Evolutionary conservation across 2,888 invertebrate genomes (phyloP).

Genomic region (Meandrusa payeni): DNA sequence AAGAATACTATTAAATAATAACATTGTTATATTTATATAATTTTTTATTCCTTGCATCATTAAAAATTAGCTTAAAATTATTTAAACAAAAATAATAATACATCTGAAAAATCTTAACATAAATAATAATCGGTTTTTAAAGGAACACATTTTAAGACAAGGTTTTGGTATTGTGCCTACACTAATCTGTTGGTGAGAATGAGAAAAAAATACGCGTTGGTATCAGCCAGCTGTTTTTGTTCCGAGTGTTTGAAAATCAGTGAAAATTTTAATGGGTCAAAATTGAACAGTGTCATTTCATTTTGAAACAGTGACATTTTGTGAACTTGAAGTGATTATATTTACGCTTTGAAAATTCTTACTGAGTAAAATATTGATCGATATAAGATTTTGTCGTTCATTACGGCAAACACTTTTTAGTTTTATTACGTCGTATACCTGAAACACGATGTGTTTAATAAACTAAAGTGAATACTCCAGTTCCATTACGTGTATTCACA

Average conservation of each 20-base stretch:
- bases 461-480: slow-evolving; percentile 14
- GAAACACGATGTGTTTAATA: slow-evolving; percentile 37
- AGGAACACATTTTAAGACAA: not conserved
- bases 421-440: slow-evolving; percentile 65
- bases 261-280: slow-evolving; percentile 68
- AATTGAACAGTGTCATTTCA: slow-evolving; percentile 70
- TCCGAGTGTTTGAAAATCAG: slow-evolving; percentile 57
- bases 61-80: no score
- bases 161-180: no score
- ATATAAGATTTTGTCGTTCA: slow-evolving; percentile 65
- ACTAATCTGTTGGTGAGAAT: slow-evolving; percentile 29
- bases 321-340: slow-evolving; percentile 49
- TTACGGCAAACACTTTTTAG: slow-evolving; percentile 54
- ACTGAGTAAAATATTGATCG: slow-evolving; percentile 51
- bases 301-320: slow-evolving; percentile 54
- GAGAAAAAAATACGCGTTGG: slow-evolving; percentile 55
- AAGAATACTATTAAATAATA: no score
- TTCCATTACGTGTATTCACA: slow-evolving; percentile 10
- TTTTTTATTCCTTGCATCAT: no score
- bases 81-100: no score
- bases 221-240: slow-evolving; percentile 74
- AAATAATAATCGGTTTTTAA: slow-evolving; percentile 6
- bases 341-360: slow-evolving; percentile 51
- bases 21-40: no score
- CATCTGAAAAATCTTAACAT: no score